Evolutionary conservation across 2,113 vertebrate genomes (phyloP).

Genomic region (Festucalex cinctus): DNA sequence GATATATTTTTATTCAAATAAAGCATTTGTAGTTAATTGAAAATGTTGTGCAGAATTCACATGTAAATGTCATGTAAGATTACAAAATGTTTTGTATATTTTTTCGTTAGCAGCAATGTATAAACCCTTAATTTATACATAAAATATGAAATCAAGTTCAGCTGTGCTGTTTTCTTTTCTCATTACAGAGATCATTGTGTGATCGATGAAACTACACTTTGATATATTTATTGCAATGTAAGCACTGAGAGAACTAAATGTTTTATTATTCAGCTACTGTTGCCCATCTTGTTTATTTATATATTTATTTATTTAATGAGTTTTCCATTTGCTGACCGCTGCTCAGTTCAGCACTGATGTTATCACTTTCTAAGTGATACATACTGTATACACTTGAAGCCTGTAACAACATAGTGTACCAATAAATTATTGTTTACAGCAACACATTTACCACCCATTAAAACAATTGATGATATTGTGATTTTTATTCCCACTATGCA

Average conservation of each 20-base stretch:
- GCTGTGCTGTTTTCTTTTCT: slow-evolving; percentile 24
- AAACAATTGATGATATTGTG: background rate
- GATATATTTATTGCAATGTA: background rate
- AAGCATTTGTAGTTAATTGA: slow-evolving; percentile 93
- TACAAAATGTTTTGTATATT: slow-evolving; percentile 88
- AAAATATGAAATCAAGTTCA: slow-evolving; percentile 56
- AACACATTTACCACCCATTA: slow-evolving; percentile 15
- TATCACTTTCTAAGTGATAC: background rate
- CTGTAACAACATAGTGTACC: background rate
- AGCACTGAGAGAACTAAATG: background rate
- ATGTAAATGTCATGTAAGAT: slow-evolving; percentile 98
- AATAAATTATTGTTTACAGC: slow-evolving; percentile 1
- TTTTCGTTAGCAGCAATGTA: slow-evolving; percentile 74
- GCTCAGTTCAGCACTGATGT: slow-evolving; percentile 12
- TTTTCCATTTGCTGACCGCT: slow-evolving; percentile 22
- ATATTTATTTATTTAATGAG: slow-evolving; percentile 24
- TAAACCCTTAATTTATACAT: slow-evolving; percentile 74
- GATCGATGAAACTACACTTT: background rate
- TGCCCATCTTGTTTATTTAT: slow-evolving; percentile 14
- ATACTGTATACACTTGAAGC: background rate
- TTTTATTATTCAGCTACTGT: slow-evolving; percentile 3
- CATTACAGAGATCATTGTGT: background rate
- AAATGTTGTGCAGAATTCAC: slow-evolving; percentile 98
- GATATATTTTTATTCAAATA: slow-evolving; percentile 98
- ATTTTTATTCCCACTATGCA: background rate